A percentile compares a stretch with the other conserved stretches of the same genome.
These are phyloP conservation scores for Luehdorfia chinensis DNA, from an alignment of 1,140 invertebrate genomes.

Conservation along the genomic window DNA sequence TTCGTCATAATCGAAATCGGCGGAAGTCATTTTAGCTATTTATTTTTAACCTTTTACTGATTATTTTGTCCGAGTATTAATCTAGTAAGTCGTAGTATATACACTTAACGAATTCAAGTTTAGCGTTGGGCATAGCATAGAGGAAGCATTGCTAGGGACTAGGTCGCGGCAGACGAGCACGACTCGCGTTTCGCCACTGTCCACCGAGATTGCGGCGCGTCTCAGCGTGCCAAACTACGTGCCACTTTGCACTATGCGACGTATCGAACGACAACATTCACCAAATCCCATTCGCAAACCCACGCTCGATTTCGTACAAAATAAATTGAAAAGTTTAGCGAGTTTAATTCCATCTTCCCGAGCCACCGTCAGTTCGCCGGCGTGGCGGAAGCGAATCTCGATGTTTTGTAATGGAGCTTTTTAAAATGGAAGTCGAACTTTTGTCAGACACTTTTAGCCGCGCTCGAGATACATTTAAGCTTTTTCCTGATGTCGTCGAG, in stretches of 20 bases:
- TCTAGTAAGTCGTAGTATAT: slow-evolving; percentile 22
- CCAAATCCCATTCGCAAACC: slow-evolving; percentile 4
- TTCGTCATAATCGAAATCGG: too few species aligned
- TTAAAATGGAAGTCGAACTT: slow-evolving; percentile 77
- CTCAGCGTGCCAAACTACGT: neutral
- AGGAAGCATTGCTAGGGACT: slow-evolving; percentile 33
- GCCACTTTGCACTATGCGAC: neutral
- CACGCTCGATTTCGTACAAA: slow-evolving; percentile 34
- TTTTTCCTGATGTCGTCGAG: slow-evolving; percentile 66
- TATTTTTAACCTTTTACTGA: too few species aligned
- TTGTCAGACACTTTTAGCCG: slow-evolving; percentile 77
- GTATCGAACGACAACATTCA: slow-evolving; percentile 3
- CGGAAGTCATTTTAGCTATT: too few species aligned
- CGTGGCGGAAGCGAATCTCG: slow-evolving; percentile 71
- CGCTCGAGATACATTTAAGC: slow-evolving; percentile 76
- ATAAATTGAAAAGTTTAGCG: slow-evolving; percentile 61
- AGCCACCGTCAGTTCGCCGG: slow-evolving; percentile 47
- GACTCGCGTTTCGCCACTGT: neutral
- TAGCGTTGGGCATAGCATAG: slow-evolving; percentile 44
- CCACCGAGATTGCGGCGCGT: neutral
- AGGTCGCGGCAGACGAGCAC: slow-evolving; percentile 20
- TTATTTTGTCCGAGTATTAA: slow-evolving; percentile 42
- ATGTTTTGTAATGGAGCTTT: slow-evolving; percentile 77
- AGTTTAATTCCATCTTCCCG: slow-evolving; percentile 56
- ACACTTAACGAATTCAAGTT: slow-evolving; percentile 68